Conservation (phyloP, 2,113 vertebrate genomes). For the Australoheros scitulus region DNA sequence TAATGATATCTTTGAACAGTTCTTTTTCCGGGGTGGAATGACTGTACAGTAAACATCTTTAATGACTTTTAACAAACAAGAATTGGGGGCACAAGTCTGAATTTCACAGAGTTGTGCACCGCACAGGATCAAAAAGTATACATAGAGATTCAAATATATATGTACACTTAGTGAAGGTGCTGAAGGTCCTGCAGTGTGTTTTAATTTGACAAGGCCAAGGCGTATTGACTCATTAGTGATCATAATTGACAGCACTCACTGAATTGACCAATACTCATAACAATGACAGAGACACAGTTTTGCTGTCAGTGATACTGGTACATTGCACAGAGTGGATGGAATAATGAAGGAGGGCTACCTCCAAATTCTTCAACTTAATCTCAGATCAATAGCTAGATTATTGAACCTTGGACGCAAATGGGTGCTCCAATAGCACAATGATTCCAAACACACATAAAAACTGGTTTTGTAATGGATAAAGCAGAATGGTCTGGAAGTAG, state of each 20-base stretch:
- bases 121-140: neutral
- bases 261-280: too few relatives aligned
- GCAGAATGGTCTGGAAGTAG: neutral
- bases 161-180: too few relatives aligned
- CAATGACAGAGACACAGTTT: too few relatives aligned
- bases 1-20: neutral
- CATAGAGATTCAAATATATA: too few relatives aligned
- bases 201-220: neutral
- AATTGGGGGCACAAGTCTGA: neutral
- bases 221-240: neutral
- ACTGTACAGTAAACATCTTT: neutral
- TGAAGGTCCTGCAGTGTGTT: neutral
- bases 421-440: neutral
- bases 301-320: neutral
- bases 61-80: neutral
- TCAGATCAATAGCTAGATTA: neutral
- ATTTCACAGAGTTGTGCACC: too few relatives aligned
- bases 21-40: neutral
- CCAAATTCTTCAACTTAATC: neutral
- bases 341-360: neutral
- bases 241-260: neutral
- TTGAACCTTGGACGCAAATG: neutral
- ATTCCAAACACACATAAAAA: neutral
- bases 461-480: neutral
- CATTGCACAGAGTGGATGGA: neutral